phyloP scores from a whole-genome alignment of 2,888 invertebrate genomes.

The Candidula unifasciata region DNA sequence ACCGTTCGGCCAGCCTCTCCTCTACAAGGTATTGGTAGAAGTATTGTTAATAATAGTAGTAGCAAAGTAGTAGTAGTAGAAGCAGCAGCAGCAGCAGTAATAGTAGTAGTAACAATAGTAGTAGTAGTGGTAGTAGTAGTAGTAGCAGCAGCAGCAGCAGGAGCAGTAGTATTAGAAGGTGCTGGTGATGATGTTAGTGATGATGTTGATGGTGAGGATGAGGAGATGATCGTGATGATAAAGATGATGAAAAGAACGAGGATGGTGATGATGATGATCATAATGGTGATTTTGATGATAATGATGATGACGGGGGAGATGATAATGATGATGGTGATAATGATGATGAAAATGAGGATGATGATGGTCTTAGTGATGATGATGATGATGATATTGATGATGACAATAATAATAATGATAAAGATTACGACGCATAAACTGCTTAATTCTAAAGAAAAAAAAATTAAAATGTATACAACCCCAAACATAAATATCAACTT shows the following conservation, averaged over 20 bases:
- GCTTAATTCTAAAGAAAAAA: too few species aligned
- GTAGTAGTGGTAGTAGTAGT: slow-evolving; percentile 1
- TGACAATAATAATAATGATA: neutral
- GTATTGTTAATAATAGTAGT: neutral
- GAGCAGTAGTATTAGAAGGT: neutral
- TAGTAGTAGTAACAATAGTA: slow-evolving; percentile 8
- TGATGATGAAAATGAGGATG: neutral
- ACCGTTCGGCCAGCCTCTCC: too few species aligned
- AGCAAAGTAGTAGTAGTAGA: neutral
- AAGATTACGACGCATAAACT: neutral
- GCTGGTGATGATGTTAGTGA: neutral
- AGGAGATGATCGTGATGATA: neutral
- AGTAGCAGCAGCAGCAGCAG: neutral
- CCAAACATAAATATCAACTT: neutral
- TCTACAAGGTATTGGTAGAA: neutral
- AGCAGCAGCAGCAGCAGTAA: slow-evolving; percentile 3
- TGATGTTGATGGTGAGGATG: neutral
- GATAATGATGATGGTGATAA: neutral
- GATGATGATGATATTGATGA: neutral
- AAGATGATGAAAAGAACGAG: neutral
- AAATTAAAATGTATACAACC: neutral
- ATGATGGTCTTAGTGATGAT: neutral
- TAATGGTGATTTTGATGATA: too few species aligned
- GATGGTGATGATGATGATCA: neutral
- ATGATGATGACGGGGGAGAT: neutral